Percentiles rank a stretch among this genome's conserved stretches.
Evolutionary conservation across 2,113 vertebrate genomes (phyloP).

Genomic region (Platycercus adscitus): DNA sequence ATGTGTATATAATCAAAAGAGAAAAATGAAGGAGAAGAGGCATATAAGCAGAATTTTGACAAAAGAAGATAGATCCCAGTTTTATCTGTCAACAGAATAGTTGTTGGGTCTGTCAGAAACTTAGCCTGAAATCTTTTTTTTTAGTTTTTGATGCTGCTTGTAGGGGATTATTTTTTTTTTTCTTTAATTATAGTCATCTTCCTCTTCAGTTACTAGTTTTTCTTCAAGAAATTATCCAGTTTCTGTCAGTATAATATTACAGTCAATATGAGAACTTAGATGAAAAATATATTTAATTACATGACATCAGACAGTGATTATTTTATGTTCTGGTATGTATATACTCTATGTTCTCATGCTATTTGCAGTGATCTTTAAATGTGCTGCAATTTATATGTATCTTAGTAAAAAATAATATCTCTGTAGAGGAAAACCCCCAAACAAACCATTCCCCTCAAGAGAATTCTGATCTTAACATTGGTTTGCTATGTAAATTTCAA

Average conservation of each 20-base stretch:
- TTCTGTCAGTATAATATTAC: background rate
- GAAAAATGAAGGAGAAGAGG: background rate
- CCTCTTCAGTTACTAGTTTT: background rate
- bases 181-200: background rate
- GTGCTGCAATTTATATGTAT: background rate
- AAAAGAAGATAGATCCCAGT: background rate
- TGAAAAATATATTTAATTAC: background rate
- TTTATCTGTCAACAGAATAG: background rate
- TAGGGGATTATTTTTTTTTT: background rate
- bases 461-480: background rate
- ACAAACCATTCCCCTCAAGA: rapidly evolving
- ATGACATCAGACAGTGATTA: background rate
- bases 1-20: background rate
- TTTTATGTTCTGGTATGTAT: background rate
- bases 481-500: background rate
- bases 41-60: background rate
- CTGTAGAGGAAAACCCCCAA: background rate
- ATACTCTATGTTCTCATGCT: background rate
- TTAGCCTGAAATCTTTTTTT: background rate
- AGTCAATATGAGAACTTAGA: background rate
- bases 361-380: background rate
- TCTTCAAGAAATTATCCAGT: background rate
- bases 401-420: background rate
- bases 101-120: background rate
- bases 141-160: background rate